These are phyloP conservation scores for Seriola quinqueradiata DNA, from an alignment of 2,113 vertebrate species.

Conservation along the genomic window DNA sequence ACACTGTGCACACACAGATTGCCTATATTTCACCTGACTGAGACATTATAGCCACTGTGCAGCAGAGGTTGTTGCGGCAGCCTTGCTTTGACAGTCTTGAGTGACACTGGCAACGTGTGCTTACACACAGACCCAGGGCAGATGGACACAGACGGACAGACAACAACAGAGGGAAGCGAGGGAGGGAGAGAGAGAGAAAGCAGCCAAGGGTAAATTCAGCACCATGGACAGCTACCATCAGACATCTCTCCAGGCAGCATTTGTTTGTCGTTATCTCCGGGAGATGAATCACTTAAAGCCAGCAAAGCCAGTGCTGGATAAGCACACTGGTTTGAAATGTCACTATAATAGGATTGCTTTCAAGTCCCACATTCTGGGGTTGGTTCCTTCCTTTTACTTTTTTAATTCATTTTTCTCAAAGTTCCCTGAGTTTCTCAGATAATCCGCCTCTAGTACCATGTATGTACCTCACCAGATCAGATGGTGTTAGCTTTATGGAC, in stretches of 20 bases:
- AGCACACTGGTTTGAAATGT: slow-evolving; percentile 45
- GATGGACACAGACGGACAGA: slow-evolving; percentile 41
- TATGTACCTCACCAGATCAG: neutral
- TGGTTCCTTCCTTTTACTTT: neutral
- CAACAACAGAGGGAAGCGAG: neutral
- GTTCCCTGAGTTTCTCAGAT: neutral
- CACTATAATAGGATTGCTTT: slow-evolving; percentile 23
- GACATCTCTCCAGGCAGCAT: slow-evolving; percentile 46
- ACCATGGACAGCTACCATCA: slow-evolving; percentile 67
- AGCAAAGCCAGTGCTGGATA: slow-evolving; percentile 25
- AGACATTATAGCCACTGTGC: slow-evolving; percentile 41
- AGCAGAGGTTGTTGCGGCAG: slow-evolving; percentile 20
- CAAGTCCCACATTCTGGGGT: neutral
- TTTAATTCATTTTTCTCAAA: neutral
- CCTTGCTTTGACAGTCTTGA: slow-evolving; percentile 60
- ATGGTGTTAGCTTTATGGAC: neutral
- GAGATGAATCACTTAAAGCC: slow-evolving; percentile 58
- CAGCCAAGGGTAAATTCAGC: slow-evolving; percentile 56
- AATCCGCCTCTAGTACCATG: neutral
- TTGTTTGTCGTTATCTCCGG: slow-evolving; percentile 66
- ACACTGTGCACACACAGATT: slow-evolving; percentile 55
- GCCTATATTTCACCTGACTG: slow-evolving; percentile 69
- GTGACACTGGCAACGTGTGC: slow-evolving; percentile 63
- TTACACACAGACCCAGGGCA: slow-evolving; percentile 46
- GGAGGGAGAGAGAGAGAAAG: slow-evolving; percentile 4